A percentile compares a stretch with the other conserved stretches of the same genome.
Evolutionary conservation across 2,888 invertebrate genomes (phyloP).

Genomic region (Petrophora chlorosata): DNA sequence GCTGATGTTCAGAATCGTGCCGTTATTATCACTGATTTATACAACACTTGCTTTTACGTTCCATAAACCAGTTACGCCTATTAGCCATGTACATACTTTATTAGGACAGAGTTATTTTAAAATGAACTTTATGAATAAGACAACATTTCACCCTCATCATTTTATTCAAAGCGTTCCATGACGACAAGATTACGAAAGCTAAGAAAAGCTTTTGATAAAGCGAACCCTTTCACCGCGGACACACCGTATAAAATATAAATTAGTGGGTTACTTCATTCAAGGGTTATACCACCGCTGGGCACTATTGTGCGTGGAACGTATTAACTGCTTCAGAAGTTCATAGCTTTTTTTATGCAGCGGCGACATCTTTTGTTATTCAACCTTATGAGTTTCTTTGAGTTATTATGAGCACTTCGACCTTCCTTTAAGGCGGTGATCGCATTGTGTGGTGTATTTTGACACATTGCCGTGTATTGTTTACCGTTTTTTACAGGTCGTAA

Average conservation of each 20-base stretch:
- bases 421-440: conserved; percentile 57
- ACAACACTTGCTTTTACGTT: conserved; percentile 27
- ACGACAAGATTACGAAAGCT: conserved; percentile 49
- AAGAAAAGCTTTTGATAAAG: conserved; percentile 47
- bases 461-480: conserved; percentile 76
- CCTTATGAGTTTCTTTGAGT: conserved; percentile 54
- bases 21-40: conserved; percentile 23
- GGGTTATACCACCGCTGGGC: conserved; percentile 56
- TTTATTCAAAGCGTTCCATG: conserved; percentile 26
- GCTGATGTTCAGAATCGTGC: background rate
- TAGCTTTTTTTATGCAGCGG: conserved; percentile 67
- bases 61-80: background rate
- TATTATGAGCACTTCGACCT: conserved; percentile 55
- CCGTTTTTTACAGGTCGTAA: conserved; percentile 65
- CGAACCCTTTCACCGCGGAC: conserved; percentile 59
- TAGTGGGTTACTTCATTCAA: conserved; percentile 64
- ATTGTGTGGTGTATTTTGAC: conserved; percentile 79
- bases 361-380: conserved; percentile 61
- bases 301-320: conserved; percentile 63
- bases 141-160: conserved; percentile 35
- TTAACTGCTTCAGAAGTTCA: conserved; percentile 83
- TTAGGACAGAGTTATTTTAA: background rate
- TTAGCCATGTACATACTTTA: background rate
- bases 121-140: conserved; percentile 26
- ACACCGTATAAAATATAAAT: conserved; percentile 67